Percentiles rank a stretch among this genome's conserved stretches.
Evolutionary conservation across 1,140 invertebrate species (phyloP).

Genomic region (Diabrotica undecimpunctata): DNA sequence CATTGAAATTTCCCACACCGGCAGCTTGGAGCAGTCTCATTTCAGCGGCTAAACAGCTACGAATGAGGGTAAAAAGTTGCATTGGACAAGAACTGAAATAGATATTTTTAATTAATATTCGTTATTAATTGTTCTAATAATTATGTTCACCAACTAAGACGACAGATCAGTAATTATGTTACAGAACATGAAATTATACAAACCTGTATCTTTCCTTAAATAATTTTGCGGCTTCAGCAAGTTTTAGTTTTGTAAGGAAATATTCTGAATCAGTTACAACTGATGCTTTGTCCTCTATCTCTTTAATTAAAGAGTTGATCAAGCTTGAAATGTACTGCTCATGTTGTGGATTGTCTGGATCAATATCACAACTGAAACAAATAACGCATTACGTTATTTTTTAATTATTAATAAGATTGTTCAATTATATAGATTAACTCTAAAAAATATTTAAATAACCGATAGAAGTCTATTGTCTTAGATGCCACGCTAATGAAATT

Average conservation of each 20-base stretch:
- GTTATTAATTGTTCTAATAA: too few relatives aligned
- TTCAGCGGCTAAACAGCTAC: constrained; percentile 72
- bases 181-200: constrained; percentile 18
- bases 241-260: constrained; percentile 75
- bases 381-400: background rate
- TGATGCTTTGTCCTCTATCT: constrained; percentile 73
- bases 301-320: constrained; percentile 68
- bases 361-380: constrained; percentile 59
- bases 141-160: too few relatives aligned
- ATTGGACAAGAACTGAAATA: constrained; percentile 59
- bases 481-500: too few relatives aligned
- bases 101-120: background rate
- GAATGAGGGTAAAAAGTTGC: constrained; percentile 67
- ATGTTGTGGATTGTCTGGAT: constrained; percentile 64
- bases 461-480: too few relatives aligned
- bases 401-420: too few relatives aligned
- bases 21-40: constrained; percentile 59
- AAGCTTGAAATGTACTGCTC: constrained; percentile 56
- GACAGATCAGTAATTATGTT: too few relatives aligned
- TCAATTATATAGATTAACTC: too few relatives aligned
- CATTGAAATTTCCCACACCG: constrained; percentile 37
- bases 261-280: constrained; percentile 61
- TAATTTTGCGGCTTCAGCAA: constrained; percentile 73
- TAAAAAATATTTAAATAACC: too few relatives aligned
- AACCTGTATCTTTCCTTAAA: constrained; percentile 65